Conservation (phyloP, 2,888 invertebrate species). For the Lottia scabra region DNA sequence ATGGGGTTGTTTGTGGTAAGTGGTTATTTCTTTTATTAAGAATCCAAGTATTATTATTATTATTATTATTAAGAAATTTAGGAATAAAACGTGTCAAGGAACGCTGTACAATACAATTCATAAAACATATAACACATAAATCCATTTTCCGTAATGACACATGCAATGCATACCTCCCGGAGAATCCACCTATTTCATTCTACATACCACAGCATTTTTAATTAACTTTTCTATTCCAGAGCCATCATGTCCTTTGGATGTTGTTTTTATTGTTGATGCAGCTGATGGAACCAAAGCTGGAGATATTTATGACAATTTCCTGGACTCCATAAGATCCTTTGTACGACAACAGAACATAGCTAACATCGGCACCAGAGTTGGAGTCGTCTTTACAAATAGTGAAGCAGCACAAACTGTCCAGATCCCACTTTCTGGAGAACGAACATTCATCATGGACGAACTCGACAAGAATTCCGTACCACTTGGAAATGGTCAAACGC, state of each 20-base stretch:
- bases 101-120: too few species aligned
- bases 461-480: neutral
- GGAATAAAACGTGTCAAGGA: too few species aligned
- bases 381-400: neutral
- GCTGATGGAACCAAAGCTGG: neutral
- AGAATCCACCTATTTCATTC: too few species aligned
- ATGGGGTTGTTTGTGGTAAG: too few species aligned
- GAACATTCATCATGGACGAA: neutral
- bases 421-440: neutral
- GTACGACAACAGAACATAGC: neutral
- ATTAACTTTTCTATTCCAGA: too few species aligned
- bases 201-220: too few species aligned
- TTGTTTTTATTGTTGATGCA: neutral
- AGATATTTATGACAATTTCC: neutral
- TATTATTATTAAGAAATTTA: too few species aligned
- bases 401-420: neutral
- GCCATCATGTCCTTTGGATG: neutral
- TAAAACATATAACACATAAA: too few species aligned
- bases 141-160: too few species aligned
- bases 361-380: neutral
- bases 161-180: too few species aligned
- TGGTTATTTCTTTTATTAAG: too few species aligned
- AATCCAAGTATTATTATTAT: too few species aligned
- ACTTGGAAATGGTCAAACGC: neutral
- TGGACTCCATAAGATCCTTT: neutral